These are phyloP conservation scores for Eueremaeus valkanovi DNA, from an alignment of 2,888 invertebrate genomes.

Conservation along the genomic window DNA sequence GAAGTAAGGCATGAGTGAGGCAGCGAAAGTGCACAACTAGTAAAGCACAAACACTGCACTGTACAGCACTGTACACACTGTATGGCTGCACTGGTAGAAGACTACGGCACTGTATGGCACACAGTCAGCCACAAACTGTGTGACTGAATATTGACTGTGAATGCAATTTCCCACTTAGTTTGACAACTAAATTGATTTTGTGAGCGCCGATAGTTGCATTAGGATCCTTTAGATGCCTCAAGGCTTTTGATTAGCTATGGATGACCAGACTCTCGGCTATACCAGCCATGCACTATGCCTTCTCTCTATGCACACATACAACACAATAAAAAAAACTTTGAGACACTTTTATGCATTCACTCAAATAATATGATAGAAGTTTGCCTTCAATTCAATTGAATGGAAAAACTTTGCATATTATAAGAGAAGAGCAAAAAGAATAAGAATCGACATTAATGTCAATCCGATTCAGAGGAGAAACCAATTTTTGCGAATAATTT, in stretches of 20 bases:
- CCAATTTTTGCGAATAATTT: too few relatives aligned
- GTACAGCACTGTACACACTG: too few relatives aligned
- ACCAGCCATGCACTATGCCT: too few relatives aligned
- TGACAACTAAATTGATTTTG: slow-evolving; percentile 46
- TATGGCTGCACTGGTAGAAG: too few relatives aligned
- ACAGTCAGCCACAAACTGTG: slow-evolving; percentile 27
- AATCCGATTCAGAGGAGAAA: too few relatives aligned
- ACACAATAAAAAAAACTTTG: neutral
- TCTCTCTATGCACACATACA: slow-evolving; percentile 4
- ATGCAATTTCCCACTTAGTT: slow-evolving; percentile 46
- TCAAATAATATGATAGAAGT: slow-evolving; percentile 13
- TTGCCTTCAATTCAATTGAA: neutral
- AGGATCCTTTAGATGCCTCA: slow-evolving; percentile 13
- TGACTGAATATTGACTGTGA: slow-evolving; percentile 44
- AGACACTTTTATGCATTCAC: slow-evolving; percentile 1
- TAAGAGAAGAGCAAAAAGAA: neutral
- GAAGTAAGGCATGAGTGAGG: too few relatives aligned
- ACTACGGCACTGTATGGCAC: neutral
- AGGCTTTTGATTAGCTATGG: slow-evolving; percentile 32
- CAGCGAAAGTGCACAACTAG: slow-evolving; percentile 5
- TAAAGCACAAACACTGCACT: neutral
- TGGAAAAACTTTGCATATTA: neutral
- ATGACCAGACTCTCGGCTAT: slow-evolving; percentile 27
- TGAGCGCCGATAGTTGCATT: slow-evolving; percentile 10
- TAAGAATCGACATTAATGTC: too few relatives aligned